Percentiles rank a stretch among this genome's conserved stretches.
phyloP scores from a whole-genome alignment of 2,113 vertebrate genomes.

The Lamprologus ornatipinnis region DNA sequence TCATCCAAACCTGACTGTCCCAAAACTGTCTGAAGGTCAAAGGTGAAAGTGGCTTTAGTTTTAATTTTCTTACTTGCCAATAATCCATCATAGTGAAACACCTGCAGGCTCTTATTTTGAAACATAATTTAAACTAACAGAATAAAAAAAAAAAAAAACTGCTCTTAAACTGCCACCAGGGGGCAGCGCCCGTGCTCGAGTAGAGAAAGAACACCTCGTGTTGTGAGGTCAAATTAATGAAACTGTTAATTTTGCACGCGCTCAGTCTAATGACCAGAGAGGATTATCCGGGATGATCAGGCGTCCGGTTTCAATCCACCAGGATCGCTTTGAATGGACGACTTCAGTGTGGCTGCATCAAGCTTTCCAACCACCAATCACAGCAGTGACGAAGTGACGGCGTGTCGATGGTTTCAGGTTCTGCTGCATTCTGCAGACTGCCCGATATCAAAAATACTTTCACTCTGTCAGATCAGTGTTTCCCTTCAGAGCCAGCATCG shows the following conservation, averaged over 20 bases:
- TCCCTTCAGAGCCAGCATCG: not conserved
- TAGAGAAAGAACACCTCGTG: not conserved
- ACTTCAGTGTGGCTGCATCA: not conserved
- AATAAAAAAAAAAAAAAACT: rapidly evolving
- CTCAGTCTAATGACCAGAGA: not conserved
- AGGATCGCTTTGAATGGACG: not conserved
- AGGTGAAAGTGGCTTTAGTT: not conserved
- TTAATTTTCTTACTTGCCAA: not conserved
- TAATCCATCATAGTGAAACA: not conserved
- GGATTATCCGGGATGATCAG: not conserved
- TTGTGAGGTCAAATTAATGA: not conserved
- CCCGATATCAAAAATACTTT: not conserved
- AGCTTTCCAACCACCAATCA: not conserved
- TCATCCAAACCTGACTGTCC: not conserved
- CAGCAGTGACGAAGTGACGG: not conserved
- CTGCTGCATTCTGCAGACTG: not conserved
- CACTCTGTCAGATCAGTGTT: rapidly evolving
- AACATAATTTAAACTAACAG: not conserved
- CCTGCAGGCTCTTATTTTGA: not conserved
- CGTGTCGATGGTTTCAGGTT: not conserved
- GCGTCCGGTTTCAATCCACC: not conserved
- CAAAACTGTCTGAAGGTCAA: not conserved
- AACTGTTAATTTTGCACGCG: rapidly evolving
- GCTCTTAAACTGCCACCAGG: not conserved
- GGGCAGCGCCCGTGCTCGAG: not conserved